Percentiles rank a stretch among this genome's conserved stretches.
phyloP scores from a whole-genome alignment of 2,113 vertebrate genomes.

The Tinamus guttatus region DNA sequence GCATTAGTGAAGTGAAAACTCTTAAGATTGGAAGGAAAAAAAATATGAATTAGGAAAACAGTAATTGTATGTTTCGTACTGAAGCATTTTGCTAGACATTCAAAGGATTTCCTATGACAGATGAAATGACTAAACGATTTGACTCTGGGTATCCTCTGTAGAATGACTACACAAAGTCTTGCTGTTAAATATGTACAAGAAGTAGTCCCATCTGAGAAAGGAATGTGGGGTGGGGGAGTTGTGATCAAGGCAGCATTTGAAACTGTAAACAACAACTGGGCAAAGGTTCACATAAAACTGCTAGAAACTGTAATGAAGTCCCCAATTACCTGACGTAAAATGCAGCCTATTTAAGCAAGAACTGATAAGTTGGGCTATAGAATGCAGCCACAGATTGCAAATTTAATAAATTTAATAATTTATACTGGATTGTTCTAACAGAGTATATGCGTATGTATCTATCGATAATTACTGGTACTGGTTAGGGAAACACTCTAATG shows the following conservation, averaged over 20 bases:
- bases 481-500: neutral
- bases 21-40: neutral
- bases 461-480: neutral
- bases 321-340: neutral
- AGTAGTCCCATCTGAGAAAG: neutral
- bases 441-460: neutral
- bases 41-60: neutral
- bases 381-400: neutral
- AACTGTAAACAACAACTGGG: neutral
- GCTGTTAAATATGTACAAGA: neutral
- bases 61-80: neutral
- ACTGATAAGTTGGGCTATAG: neutral
- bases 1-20: neutral
- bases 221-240: neutral
- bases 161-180: neutral
- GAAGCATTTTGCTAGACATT: neutral
- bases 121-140: neutral
- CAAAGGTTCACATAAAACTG: neutral
- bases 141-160: neutral
- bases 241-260: neutral
- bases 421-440: neutral
- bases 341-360: neutral
- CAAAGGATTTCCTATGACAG: neutral
- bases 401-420: neutral
- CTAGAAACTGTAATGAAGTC: neutral